Evolutionary conservation across 2,888 invertebrate species (phyloP).

Genomic region (Lottia gigantea): DNA sequence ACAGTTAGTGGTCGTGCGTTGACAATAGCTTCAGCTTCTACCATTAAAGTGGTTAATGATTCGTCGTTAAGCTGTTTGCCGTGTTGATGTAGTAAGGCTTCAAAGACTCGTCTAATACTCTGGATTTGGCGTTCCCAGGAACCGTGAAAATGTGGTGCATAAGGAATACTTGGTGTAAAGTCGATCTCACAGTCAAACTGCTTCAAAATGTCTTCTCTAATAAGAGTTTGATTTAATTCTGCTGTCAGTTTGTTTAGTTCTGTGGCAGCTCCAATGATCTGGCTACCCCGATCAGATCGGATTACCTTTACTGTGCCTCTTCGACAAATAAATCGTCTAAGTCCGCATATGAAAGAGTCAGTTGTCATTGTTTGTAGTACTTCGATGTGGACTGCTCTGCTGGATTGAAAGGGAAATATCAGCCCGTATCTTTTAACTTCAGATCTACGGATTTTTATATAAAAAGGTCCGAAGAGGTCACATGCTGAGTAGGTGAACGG

Average conservation of each 20-base stretch:
- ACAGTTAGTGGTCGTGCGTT: conserved; percentile 32
- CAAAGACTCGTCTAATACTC: conserved; percentile 33
- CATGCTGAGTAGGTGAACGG: conserved; percentile 21
- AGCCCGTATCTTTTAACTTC: background rate
- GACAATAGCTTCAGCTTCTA: conserved; percentile 30
- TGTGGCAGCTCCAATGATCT: conserved; percentile 34
- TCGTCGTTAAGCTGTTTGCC: conserved; percentile 24
- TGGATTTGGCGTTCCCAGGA: conserved; percentile 46
- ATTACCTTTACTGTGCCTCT: conserved; percentile 32
- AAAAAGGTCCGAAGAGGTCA: conserved; percentile 18
- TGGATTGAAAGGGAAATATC: background rate
- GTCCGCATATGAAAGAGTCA: conserved; percentile 55
- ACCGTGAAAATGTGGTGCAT: conserved; percentile 44
- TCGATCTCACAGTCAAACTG: conserved; percentile 24
- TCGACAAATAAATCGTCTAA: conserved; percentile 58
- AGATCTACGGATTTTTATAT: background rate
- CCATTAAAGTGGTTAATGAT: conserved; percentile 28
- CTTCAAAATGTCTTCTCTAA: conserved; percentile 19
- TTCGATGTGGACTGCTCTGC: background rate
- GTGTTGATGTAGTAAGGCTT: conserved; percentile 21
- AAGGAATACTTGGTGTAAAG: conserved; percentile 37
- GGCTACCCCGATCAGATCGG: conserved; percentile 33
- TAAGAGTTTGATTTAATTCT: conserved; percentile 22
- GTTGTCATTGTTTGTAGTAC: background rate
- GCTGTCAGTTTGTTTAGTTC: conserved; percentile 14